Percentiles rank a stretch among this genome's conserved stretches.
Conservation (phyloP, 2,888 invertebrate species). For the Cephus nigrinus region DNA sequence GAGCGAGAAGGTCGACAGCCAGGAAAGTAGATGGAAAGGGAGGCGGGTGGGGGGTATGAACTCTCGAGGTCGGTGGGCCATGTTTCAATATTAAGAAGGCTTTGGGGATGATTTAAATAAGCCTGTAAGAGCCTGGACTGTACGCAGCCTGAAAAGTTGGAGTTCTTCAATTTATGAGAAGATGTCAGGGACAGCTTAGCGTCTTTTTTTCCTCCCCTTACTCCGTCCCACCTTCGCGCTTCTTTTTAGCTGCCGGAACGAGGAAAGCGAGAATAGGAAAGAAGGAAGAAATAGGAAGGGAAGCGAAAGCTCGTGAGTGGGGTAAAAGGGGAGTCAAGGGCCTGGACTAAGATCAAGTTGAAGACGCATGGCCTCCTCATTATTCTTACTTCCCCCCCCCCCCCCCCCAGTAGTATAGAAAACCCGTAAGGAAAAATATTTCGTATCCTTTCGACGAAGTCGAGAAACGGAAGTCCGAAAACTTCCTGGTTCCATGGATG, state of each 20-base stretch:
- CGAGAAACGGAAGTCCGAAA: background rate
- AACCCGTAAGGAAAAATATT: background rate
- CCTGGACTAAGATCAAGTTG: background rate
- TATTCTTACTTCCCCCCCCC: background rate
- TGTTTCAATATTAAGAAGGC: slow-evolving; percentile 55
- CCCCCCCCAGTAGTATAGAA: background rate
- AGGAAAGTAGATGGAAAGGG: background rate
- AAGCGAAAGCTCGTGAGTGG: background rate
- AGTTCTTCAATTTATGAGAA: slow-evolving; percentile 56
- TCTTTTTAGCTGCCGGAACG: background rate
- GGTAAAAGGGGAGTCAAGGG: background rate
- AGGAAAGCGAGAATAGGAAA: slow-evolving; percentile 1
- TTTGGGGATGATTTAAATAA: slow-evolving; percentile 56
- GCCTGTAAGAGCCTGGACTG: slow-evolving; percentile 33
- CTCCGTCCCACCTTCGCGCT: background rate
- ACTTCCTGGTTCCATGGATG: background rate
- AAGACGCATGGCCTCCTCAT: background rate
- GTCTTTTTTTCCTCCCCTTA: slow-evolving; percentile 2
- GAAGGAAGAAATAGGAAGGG: slow-evolving; percentile 4
- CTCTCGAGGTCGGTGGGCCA: slow-evolving; percentile 19
- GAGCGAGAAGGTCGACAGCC: background rate
- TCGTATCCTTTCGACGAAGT: background rate
- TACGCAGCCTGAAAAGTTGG: slow-evolving; percentile 42
- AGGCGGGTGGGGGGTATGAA: background rate
- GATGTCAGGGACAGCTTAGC: slow-evolving; percentile 46